Conservation (phyloP, 2,888 invertebrate species). For the Eledona agricola region DNA sequence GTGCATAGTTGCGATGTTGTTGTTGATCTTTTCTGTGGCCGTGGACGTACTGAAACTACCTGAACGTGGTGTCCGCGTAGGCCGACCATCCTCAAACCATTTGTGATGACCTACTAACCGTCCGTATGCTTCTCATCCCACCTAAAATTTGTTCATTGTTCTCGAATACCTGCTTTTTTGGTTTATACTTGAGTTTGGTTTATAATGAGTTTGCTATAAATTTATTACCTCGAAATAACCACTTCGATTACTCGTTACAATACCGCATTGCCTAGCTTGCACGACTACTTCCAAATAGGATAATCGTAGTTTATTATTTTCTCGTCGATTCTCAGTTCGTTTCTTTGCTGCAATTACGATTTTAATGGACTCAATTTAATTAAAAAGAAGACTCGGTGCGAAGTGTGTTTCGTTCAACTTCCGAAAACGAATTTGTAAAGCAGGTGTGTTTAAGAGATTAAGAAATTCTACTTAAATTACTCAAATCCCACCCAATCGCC, state of each 20-base stretch:
- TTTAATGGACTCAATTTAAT: constrained; percentile 25
- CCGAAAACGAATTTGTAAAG: constrained; percentile 8
- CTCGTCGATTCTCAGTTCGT: constrained; percentile 5
- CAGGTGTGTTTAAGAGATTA: constrained; percentile 9
- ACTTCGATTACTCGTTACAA: too few relatives aligned
- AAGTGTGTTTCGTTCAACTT: neutral
- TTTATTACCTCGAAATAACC: too few relatives aligned
- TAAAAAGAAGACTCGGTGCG: neutral
- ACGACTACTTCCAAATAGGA: constrained; percentile 13
- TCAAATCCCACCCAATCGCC: constrained; percentile 5
- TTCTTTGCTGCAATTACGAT: constrained; percentile 6
- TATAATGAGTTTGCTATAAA: constrained; percentile 2
- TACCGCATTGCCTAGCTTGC: too few relatives aligned
- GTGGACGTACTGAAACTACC: constrained; percentile 29
- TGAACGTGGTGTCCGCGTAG: constrained; percentile 34
- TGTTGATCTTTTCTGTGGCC: constrained; percentile 12
- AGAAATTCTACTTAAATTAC: constrained; percentile 18
- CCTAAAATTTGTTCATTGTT: constrained; percentile 24
- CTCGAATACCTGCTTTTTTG: constrained; percentile 13
- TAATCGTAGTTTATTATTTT: constrained; percentile 27
- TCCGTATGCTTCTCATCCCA: constrained; percentile 24
- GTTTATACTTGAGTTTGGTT: constrained; percentile 9
- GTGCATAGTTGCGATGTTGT: constrained; percentile 3
- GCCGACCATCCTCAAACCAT: constrained; percentile 37
- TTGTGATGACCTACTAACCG: constrained; percentile 39